Conservation (phyloP, 2,888 invertebrate genomes). For the Nematopogon swammerdamellus region DNA sequence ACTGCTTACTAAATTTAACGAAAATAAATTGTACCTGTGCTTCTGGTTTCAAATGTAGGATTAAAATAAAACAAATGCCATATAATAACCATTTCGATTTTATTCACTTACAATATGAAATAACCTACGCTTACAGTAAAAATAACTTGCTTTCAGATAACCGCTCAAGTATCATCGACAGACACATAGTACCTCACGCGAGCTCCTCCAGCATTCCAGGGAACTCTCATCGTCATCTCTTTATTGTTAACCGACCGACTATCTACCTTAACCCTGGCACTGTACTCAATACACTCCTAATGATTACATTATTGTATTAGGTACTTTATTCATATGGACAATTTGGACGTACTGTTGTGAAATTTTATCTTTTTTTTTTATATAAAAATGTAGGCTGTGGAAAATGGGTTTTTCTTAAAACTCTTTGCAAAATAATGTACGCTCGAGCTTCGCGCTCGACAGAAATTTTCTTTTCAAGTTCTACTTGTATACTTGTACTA, state of each 20-base stretch:
- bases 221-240: conserved; percentile 27
- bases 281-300: conserved; percentile 45
- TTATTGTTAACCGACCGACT: conserved; percentile 25
- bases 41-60: too few relatives aligned
- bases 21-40: too few relatives aligned
- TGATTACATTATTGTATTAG: conserved; percentile 53
- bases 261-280: conserved; percentile 27
- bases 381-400: conserved; percentile 12
- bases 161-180: conserved; percentile 28
- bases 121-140: conserved; percentile 56
- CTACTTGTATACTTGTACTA: too few relatives aligned
- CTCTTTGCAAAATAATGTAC: too few relatives aligned
- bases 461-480: too few relatives aligned
- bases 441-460: too few relatives aligned
- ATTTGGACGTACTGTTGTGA: conserved; percentile 57
- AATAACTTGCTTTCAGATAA: conserved; percentile 51
- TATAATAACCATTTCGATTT: conserved; percentile 53
- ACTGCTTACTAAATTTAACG: too few relatives aligned
- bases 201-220: conserved; percentile 1
- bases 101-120: conserved; percentile 58
- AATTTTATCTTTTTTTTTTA: conserved; percentile 17
- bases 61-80: too few relatives aligned
- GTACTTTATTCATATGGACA: conserved; percentile 46
- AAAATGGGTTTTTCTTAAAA: background rate
- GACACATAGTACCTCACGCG: too few relatives aligned